These are phyloP conservation scores for Merluccius polli DNA, from an alignment of 2,797 vertebrate species.

Conservation along the genomic window DNA sequence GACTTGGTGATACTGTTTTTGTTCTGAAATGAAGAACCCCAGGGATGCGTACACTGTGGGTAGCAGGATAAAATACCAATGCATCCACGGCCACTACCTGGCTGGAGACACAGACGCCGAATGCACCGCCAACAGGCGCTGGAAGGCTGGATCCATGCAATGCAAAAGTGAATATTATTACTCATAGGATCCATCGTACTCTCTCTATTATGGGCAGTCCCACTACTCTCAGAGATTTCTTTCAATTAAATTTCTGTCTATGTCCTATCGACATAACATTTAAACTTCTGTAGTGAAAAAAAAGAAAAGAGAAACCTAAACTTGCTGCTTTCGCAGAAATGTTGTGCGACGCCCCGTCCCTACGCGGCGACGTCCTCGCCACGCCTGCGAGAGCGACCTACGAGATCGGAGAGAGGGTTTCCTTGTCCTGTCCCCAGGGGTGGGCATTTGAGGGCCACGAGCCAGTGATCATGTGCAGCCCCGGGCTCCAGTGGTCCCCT, in stretches of 20 bases:
- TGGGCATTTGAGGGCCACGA: slow-evolving; percentile 65
- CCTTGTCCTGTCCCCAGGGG: slow-evolving; percentile 73
- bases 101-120: slow-evolving; percentile 71
- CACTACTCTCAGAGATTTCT: background rate
- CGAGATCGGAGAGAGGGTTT: slow-evolving; percentile 78
- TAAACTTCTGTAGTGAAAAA: too few species aligned
- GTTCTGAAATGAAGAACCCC: slow-evolving; percentile 67
- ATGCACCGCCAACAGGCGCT: slow-evolving; percentile 75
- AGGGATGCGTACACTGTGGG: slow-evolving; percentile 74
- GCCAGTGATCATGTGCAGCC: slow-evolving; percentile 71
- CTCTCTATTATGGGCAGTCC: background rate
- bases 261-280: too few species aligned
- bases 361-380: slow-evolving; percentile 53
- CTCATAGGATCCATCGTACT: background rate
- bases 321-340: slow-evolving; percentile 36
- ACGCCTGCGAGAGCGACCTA: slow-evolving; percentile 73
- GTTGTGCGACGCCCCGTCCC: slow-evolving; percentile 76
- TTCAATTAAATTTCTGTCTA: too few species aligned
- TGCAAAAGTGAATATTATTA: slow-evolving; percentile 67
- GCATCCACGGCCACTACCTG: slow-evolving; percentile 75
- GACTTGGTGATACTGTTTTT: background rate
- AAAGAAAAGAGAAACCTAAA: background rate
- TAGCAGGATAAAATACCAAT: slow-evolving; percentile 79
- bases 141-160: slow-evolving; percentile 66
- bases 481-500: slow-evolving; percentile 89